Conservation (phyloP, 2,113 vertebrate genomes). For the Cebus imitator region DNA sequence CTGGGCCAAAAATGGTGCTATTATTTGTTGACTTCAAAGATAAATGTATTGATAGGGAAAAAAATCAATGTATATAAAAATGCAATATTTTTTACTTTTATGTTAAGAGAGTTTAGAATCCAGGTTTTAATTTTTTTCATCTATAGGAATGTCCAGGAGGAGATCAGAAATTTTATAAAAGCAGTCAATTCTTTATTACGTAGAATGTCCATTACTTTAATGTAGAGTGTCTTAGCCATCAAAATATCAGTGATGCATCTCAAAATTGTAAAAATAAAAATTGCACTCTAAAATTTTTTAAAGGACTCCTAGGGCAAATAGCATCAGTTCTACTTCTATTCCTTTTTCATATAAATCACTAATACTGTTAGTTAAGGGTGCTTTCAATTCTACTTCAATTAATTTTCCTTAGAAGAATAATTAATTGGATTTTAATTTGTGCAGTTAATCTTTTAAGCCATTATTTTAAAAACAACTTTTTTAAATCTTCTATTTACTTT, state of each 20-base stretch:
- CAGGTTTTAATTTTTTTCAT: not conserved
- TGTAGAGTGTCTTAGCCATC: not conserved
- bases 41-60: not conserved
- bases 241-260: not conserved
- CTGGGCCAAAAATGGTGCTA: not conserved
- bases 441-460: not conserved
- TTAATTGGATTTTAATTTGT: not conserved
- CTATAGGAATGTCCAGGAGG: not conserved
- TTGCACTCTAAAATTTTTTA: not conserved
- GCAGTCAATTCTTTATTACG: not conserved
- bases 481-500: constrained; percentile 21
- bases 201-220: not conserved
- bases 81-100: not conserved
- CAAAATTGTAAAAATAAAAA: not conserved
- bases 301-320: not conserved
- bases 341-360: not conserved
- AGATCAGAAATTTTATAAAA: not conserved
- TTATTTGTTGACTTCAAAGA: not conserved
- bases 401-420: not conserved
- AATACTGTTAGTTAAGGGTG: not conserved
- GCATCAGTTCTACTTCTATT: not conserved
- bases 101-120: not conserved
- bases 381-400: not conserved
- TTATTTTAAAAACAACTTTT: constrained; percentile 46
- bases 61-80: not conserved